Percentiles rank a stretch among this genome's conserved stretches.
These are phyloP conservation scores for Eupithecia subfuscata DNA, from an alignment of 2,888 invertebrate species.

Conservation along the genomic window DNA sequence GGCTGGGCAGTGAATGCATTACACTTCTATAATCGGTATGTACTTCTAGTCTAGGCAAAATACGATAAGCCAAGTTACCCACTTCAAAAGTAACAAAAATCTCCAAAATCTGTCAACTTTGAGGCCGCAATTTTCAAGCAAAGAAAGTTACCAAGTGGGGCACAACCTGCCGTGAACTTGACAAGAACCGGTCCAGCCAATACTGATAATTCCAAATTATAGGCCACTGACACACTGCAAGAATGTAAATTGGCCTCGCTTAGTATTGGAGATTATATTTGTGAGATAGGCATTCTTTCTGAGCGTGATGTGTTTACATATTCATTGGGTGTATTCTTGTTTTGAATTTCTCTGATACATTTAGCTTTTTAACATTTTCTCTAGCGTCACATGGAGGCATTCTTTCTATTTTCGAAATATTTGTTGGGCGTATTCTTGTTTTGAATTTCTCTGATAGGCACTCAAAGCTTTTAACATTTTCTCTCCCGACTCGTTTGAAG, in stretches of 20 bases:
- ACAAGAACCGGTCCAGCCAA: conserved; percentile 62
- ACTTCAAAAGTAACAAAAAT: conserved; percentile 31
- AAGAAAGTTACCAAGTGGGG: conserved; percentile 75
- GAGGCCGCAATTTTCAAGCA: conserved; percentile 58
- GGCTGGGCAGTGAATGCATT: too few species aligned
- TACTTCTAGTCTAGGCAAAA: conserved; percentile 9
- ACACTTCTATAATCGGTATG: not conserved
- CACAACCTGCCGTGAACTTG: conserved; percentile 74
- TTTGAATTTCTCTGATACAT: conserved; percentile 2
- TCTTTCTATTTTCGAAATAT: not conserved
- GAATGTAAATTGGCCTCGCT: conserved; percentile 42
- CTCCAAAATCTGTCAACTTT: conserved; percentile 52
- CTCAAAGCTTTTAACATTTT: not conserved
- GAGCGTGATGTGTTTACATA: not conserved
- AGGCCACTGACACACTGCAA: conserved; percentile 48
- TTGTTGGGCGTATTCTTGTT: not conserved
- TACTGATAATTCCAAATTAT: conserved; percentile 59
- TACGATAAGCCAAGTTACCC: conserved; percentile 18
- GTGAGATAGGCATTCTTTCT: conserved; percentile 33
- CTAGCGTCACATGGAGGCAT: not conserved
- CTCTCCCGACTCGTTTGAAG: not conserved
- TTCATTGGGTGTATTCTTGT: not conserved
- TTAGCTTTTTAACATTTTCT: not conserved
- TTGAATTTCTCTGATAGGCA: conserved; percentile 6
- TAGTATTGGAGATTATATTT: conserved; percentile 33